phyloP scores from a whole-genome alignment of 2,797 vertebrate species.

The Telmatherina bonti region DNA sequence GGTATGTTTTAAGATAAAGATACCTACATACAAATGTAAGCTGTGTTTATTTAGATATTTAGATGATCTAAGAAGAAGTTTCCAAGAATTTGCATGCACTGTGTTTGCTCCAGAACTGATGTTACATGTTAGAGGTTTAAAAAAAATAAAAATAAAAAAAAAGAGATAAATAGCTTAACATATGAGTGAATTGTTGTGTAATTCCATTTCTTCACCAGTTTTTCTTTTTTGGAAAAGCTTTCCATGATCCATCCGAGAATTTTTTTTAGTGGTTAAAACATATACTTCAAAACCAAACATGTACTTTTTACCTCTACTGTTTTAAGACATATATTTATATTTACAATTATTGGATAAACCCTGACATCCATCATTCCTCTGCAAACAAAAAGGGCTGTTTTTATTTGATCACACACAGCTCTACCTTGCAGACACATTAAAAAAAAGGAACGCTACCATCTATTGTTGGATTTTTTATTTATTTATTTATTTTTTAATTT shows the following conservation, averaged over 20 bases:
- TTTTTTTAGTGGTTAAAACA: not conserved
- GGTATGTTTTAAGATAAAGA: constrained; percentile 60
- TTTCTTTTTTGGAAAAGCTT: not conserved
- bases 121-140: not conserved
- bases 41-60: not conserved
- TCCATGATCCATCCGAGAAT: not conserved
- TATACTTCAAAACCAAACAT: no score
- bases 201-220: not conserved
- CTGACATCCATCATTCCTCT: not conserved
- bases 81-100: constrained; percentile 42
- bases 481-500: no score
- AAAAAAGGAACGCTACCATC: not conserved
- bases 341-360: not conserved
- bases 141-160: constrained; percentile 21
- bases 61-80: constrained; percentile 35
- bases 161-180: constrained; percentile 23
- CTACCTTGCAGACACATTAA: not conserved
- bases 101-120: constrained; percentile 11
- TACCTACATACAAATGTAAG: not conserved
- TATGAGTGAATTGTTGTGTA: constrained; percentile 4
- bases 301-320: constrained; percentile 41
- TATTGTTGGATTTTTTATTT: not conserved
- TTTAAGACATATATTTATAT: constrained; percentile 8
- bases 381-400: not conserved
- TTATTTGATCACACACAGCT: not conserved